These are phyloP conservation scores for Gambusia affinis DNA, from an alignment of 2,113 vertebrate species.

Conservation along the genomic window DNA sequence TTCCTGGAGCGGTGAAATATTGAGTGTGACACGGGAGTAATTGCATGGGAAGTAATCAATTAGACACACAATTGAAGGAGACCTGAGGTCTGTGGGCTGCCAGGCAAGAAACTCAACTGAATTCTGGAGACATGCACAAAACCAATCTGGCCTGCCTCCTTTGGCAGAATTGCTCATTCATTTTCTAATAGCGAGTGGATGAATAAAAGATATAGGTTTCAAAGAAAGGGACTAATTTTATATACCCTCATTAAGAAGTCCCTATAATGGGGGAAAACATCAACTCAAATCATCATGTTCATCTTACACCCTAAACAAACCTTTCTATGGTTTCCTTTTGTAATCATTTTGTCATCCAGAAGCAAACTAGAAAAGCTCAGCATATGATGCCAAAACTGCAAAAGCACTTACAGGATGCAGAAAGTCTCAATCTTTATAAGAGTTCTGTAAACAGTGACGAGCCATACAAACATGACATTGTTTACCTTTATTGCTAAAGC, in stretches of 20 bases:
- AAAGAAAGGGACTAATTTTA: slow-evolving; percentile 41
- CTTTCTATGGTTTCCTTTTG: slow-evolving; percentile 20
- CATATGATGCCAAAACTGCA: slow-evolving; percentile 33
- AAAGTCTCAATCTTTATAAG: slow-evolving; percentile 16
- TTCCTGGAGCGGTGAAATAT: slow-evolving; percentile 79
- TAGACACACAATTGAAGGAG: slow-evolving; percentile 82
- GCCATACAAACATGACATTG: slow-evolving; percentile 24
- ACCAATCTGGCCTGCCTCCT: slow-evolving; percentile 64
- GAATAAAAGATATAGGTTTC: slow-evolving; percentile 42
- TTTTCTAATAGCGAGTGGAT: slow-evolving; percentile 32
- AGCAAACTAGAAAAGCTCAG: slow-evolving; percentile 34
- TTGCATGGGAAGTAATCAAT: slow-evolving; percentile 85
- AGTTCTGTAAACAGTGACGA: slow-evolving; percentile 17
- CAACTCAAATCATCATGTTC: slow-evolving; percentile 40
- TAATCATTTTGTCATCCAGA: slow-evolving; percentile 25
- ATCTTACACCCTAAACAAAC: slow-evolving; percentile 36
- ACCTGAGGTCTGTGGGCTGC: slow-evolving; percentile 78
- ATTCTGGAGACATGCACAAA: slow-evolving; percentile 64
- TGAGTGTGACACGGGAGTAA: slow-evolving; percentile 82
- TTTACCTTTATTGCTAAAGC: slow-evolving; percentile 38
- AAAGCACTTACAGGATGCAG: slow-evolving; percentile 35
- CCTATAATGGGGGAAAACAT: slow-evolving; percentile 32
- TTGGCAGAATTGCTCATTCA: slow-evolving; percentile 49
- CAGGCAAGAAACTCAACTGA: slow-evolving; percentile 66
- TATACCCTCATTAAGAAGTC: slow-evolving; percentile 18